A percentile compares a stretch with the other conserved stretches of the same genome.
Evolutionary conservation across 1,140 invertebrate genomes (phyloP).

Genomic region (Drosophila paulistorum): DNA sequence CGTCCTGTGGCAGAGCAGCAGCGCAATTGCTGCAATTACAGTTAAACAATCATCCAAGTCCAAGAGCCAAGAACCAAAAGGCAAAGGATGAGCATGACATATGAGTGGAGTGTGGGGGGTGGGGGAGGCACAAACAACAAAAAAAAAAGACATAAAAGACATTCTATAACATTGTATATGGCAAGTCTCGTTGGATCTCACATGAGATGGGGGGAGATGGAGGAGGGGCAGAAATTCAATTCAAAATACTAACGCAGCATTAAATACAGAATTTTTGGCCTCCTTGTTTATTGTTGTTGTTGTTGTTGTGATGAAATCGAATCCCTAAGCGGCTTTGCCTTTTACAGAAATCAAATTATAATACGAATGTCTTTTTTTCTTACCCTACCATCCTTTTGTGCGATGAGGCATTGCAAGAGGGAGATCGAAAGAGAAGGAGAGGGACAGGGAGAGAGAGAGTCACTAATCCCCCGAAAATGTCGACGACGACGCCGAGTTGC

Average conservation of each 20-base stretch:
- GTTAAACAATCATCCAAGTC: conserved; percentile 69
- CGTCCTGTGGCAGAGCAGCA: background rate
- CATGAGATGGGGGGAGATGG: too few species aligned
- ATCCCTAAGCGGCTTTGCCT: conserved; percentile 54
- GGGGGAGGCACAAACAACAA: too few species aligned
- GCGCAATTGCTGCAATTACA: conserved; percentile 75
- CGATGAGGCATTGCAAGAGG: conserved; percentile 10
- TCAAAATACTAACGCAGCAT: conserved; percentile 48
- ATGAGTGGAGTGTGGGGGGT: background rate
- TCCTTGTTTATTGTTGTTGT: background rate
- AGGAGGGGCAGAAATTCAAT: conserved; percentile 26
- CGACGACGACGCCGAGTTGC: background rate
- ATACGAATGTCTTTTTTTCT: conserved; percentile 49
- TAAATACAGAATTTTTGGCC: conserved; percentile 22
- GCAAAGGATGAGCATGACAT: conserved; percentile 20
- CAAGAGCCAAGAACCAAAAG: conserved; percentile 32
- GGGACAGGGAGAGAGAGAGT: conserved; percentile 18
- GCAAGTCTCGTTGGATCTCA: background rate
- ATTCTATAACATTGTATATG: conserved; percentile 5
- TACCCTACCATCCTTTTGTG: conserved; percentile 9
- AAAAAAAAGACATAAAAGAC: conserved; percentile 12
- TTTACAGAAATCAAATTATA: conserved; percentile 60
- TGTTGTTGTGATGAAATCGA: conserved; percentile 28
- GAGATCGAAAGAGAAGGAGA: conserved; percentile 5
- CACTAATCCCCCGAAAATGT: conserved; percentile 9